phyloP scores from a whole-genome alignment of 2,113 vertebrate species.

The Rutilus rutilus region DNA sequence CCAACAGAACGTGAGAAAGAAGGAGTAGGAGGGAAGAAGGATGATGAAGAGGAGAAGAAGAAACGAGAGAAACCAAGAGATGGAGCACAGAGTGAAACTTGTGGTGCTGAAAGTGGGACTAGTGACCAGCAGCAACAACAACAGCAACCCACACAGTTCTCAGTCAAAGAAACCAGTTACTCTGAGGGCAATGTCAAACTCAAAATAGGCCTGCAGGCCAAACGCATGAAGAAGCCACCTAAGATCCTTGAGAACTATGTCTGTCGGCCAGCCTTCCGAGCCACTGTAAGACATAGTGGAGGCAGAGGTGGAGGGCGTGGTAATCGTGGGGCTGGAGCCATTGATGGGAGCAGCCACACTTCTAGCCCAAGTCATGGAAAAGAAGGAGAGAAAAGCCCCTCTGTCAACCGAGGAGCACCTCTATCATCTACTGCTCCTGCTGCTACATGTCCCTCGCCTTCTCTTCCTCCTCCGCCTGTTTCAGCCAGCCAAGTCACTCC shows the following conservation, averaged over 20 bases:
- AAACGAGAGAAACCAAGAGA: slow-evolving; percentile 76
- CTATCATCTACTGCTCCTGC: slow-evolving; percentile 58
- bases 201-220: slow-evolving; percentile 96
- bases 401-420: slow-evolving; percentile 61
- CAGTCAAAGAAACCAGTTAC: slow-evolving; percentile 93
- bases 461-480: slow-evolving; percentile 63
- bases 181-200: slow-evolving; percentile 93
- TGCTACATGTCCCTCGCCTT: slow-evolving; percentile 62
- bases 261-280: slow-evolving; percentile 93
- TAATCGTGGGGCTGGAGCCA: slow-evolving; percentile 63
- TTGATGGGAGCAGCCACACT: slow-evolving; percentile 61
- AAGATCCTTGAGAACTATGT: slow-evolving; percentile 98
- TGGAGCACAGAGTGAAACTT: slow-evolving; percentile 44
- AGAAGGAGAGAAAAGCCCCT: slow-evolving; percentile 71
- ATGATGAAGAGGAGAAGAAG: slow-evolving; percentile 77
- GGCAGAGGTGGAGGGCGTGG: slow-evolving; percentile 65
- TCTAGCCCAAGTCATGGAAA: slow-evolving; percentile 67
- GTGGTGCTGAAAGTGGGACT: slow-evolving; percentile 54
- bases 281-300: slow-evolving; percentile 81
- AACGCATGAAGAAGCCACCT: slow-evolving; percentile 96
- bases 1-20: slow-evolving; percentile 76
- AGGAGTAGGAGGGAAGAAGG: slow-evolving; percentile 76
- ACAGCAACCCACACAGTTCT: slow-evolving; percentile 84
- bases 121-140: slow-evolving; percentile 63
- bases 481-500: slow-evolving; percentile 64